Conservation (phyloP, 1,140 invertebrate species). For the Meteorus sp. region DNA sequence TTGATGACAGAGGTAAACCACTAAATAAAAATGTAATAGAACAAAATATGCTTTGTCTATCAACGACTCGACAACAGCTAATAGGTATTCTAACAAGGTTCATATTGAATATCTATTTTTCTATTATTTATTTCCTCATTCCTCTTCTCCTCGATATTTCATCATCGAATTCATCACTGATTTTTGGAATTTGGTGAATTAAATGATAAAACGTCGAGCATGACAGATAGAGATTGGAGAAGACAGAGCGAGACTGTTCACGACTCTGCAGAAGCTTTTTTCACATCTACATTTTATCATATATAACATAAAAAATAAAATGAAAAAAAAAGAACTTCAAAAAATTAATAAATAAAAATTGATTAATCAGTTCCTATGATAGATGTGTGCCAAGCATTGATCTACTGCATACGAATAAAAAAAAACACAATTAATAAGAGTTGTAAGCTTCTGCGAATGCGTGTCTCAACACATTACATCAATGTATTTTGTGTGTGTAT, state of each 20-base stretch:
- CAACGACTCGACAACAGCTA: constrained; percentile 59
- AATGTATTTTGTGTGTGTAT: constrained; percentile 33
- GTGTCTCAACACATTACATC: constrained; percentile 39
- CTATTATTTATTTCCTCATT: constrained; percentile 31
- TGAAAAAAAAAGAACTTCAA: neutral
- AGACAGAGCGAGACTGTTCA: constrained; percentile 24
- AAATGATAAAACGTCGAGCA: constrained; percentile 38
- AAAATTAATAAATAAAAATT: neutral
- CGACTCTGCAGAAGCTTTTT: constrained; percentile 44
- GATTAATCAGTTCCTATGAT: neutral
- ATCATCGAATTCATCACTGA: constrained; percentile 29
- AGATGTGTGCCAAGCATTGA: constrained; percentile 23
- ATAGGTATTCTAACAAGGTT: constrained; percentile 49
- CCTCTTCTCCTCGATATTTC: constrained; percentile 32
- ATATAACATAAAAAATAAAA: neutral
- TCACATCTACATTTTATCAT: constrained; percentile 9
- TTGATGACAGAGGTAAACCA: constrained; percentile 34
- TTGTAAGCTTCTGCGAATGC: constrained; percentile 39
- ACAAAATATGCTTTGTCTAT: constrained; percentile 57
- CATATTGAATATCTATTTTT: constrained; percentile 44
- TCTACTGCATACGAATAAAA: constrained; percentile 18
- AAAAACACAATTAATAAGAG: too few relatives aligned
- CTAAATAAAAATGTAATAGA: constrained; percentile 37
- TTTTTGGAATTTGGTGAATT: neutral
- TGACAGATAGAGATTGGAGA: neutral